Evolutionary conservation across 2,888 invertebrate genomes (phyloP).

Genomic region (Tetropium fuscum): DNA sequence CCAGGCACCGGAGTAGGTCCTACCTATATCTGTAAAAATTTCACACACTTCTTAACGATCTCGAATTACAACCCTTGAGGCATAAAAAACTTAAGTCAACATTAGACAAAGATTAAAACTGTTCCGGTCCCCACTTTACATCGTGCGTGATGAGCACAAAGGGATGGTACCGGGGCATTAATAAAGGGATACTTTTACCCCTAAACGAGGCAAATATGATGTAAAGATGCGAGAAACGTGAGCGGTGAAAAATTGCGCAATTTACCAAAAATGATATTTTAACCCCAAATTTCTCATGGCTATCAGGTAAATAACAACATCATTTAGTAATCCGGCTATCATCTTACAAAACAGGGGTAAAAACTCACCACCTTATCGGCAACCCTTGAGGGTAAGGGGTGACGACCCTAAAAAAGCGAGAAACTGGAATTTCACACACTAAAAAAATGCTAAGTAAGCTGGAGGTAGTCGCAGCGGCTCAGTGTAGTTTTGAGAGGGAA

Average conservation of each 20-base stretch:
- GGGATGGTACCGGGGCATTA: slow-evolving; percentile 41
- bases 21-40: slow-evolving; percentile 35
- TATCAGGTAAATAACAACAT: slow-evolving; percentile 55
- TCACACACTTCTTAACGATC: slow-evolving; percentile 36
- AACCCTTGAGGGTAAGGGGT: slow-evolving; percentile 55
- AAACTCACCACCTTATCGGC: slow-evolving; percentile 47
- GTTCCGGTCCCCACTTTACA: slow-evolving; percentile 33
- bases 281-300: slow-evolving; percentile 58
- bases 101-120: slow-evolving; percentile 35
- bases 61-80: slow-evolving; percentile 42
- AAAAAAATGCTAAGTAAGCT: slow-evolving; percentile 49
- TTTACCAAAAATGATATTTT: slow-evolving; percentile 52
- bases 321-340: slow-evolving; percentile 63
- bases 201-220: slow-evolving; percentile 27
- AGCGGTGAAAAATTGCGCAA: slow-evolving; percentile 53
- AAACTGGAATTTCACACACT: slow-evolving; percentile 63
- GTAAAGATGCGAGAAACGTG: slow-evolving; percentile 21
- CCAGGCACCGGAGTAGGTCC: too few species aligned
- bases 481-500: slow-evolving; percentile 10
- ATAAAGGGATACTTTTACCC: slow-evolving; percentile 38
- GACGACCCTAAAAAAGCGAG: slow-evolving; percentile 56
- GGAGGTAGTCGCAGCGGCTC: slow-evolving; percentile 36
- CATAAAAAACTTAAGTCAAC: slow-evolving; percentile 39
- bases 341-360: slow-evolving; percentile 58
- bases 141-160: slow-evolving; percentile 43